Evolutionary conservation across 2,113 vertebrate species (phyloP).

Genomic region (Recurvirostra avosetta): DNA sequence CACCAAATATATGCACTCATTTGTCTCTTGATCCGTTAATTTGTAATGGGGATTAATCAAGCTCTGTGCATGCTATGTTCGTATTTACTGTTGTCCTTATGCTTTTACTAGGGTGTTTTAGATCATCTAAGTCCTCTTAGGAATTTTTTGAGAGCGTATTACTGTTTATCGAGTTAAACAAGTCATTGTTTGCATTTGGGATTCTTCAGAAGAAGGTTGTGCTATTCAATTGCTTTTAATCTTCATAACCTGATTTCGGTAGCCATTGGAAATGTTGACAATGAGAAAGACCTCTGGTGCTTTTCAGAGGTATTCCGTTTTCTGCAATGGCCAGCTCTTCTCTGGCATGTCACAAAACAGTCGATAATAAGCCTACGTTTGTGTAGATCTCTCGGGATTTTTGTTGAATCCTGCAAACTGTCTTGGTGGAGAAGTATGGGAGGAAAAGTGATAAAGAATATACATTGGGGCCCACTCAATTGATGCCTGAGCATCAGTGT

Average conservation of each 20-base stretch:
- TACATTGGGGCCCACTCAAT: background rate
- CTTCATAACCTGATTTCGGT: background rate
- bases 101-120: background rate
- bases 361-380: background rate
- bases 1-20: constrained; percentile 30
- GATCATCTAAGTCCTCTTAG: background rate
- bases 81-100: constrained; percentile 12
- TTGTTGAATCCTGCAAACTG: background rate
- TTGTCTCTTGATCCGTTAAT: constrained; percentile 49
- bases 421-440: background rate
- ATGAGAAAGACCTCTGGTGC: background rate
- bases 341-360: background rate
- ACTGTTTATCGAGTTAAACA: background rate
- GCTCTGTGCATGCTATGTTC: background rate
- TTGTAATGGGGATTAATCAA: constrained; percentile 57
- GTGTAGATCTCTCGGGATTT: background rate
- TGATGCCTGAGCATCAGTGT: background rate
- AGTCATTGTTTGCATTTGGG: background rate
- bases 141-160: background rate
- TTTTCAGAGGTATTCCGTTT: background rate
- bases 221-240: background rate
- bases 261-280: background rate
- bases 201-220: background rate
- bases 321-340: background rate
- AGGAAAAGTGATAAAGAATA: background rate